phyloP scores from a whole-genome alignment of 2,888 invertebrate species.

The Morpho helenor region DNA sequence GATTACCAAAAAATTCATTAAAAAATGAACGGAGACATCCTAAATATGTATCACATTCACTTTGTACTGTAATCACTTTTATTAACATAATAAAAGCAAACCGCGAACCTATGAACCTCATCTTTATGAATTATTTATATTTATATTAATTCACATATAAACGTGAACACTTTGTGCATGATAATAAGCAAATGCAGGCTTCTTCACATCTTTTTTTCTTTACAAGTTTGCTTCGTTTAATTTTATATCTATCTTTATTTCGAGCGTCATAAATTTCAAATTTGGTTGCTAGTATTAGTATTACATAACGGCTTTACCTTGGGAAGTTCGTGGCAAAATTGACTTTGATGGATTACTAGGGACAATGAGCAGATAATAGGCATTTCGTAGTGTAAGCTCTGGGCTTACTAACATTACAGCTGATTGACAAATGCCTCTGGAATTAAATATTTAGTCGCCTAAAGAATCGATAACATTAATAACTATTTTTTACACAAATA shows the following conservation, averaged over 20 bases:
- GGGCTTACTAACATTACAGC: conserved; percentile 23
- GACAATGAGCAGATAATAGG: conserved; percentile 36
- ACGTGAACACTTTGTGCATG: conserved; percentile 47
- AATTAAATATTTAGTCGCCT: not conserved
- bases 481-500: not conserved
- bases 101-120: conserved; percentile 25
- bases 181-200: conserved; percentile 52
- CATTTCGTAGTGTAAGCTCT: conserved; percentile 32
- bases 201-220: conserved; percentile 22
- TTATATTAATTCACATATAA: conserved; percentile 34
- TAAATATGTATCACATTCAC: conserved; percentile 49
- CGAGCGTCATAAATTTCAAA: conserved; percentile 18
- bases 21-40: conserved; percentile 44
- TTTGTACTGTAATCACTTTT: conserved; percentile 29
- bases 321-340: conserved; percentile 46
- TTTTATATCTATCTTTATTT: conserved; percentile 10
- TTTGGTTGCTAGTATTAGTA: conserved; percentile 11
- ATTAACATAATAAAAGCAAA: conserved; percentile 34
- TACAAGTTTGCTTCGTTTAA: conserved; percentile 11
- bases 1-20: conserved; percentile 34
- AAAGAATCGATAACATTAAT: not conserved
- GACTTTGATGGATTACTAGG: conserved; percentile 48
- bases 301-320: conserved; percentile 43
- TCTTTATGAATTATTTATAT: conserved; percentile 28
- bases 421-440: conserved; percentile 14